Base-by-base conservation (phyloP, 1,140 invertebrate genomes). In the Drosophila watanabei region DNA sequence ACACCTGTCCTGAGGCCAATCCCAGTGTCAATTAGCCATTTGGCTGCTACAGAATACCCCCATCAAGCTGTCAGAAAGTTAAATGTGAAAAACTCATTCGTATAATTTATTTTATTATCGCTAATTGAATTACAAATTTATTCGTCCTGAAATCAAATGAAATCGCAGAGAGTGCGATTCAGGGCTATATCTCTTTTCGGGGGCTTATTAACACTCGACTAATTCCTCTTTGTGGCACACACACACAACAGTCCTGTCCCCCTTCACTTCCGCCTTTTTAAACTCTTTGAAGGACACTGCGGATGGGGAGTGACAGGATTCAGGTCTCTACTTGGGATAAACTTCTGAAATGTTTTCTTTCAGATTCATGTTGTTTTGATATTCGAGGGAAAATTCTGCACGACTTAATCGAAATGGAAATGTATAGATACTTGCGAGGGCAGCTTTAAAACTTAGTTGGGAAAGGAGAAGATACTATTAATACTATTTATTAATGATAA, bases 51-150 rank as follows among this genome's bases (percentile, higher is more conserved):
- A 71, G 57, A 72, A 69, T 63, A 87, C 84, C 84, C 83, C 76
- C 84, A 87, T 87, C 84, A 87, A 87, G 76, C 84, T 87, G 84
- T 87, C 84, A 87, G 86, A 87, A 87, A 87, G 84, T 87, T 82
- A 87, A 87, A 87, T 87, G 84, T 87, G 80, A 82, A 87, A 87
- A 82, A 73, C 83, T 73, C 84, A 80, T 87, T 87, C 84, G 80
- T 77, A 87, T 82, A 80, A 87, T 80, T 87, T 87, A 82, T 87
- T 77, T 78, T 79, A 87, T 87, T 87, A 87, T 80, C 80, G 68
- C 68, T 87, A 87, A 87, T 87, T 87, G 83, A 59, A 46, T 59
- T 59, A 59, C 37, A 59, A 14, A 30, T 59, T 18, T 30, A 18
- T 46, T 59, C 39, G 24, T 43, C 37, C 57, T 39, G 45, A 51